phyloP scores from a whole-genome alignment of 1,140 invertebrate genomes.

The Mycetomoellerius zeteki region DNA sequence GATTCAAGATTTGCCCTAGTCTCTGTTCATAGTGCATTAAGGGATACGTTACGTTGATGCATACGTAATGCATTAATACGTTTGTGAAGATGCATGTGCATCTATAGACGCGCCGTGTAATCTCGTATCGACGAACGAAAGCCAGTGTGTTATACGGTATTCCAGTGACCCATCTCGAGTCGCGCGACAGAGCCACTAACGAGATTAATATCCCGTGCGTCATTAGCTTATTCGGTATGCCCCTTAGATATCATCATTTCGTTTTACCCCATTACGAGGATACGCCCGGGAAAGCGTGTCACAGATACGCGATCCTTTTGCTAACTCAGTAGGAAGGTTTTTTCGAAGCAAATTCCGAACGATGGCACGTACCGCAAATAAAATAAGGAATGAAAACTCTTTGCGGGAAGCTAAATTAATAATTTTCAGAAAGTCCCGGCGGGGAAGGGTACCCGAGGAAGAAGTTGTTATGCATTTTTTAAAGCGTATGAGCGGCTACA shows the following conservation, averaged over 20 bases:
- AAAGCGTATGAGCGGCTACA: slow-evolving; percentile 1
- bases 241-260: slow-evolving; percentile 13
- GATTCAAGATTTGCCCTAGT: not conserved
- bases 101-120: slow-evolving; percentile 28
- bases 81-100: slow-evolving; percentile 7
- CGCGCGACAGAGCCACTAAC: slow-evolving; percentile 32
- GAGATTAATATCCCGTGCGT: slow-evolving; percentile 38
- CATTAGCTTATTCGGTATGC: slow-evolving; percentile 43
- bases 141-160: slow-evolving; percentile 41
- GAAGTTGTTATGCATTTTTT: slow-evolving; percentile 37
- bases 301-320: slow-evolving; percentile 2
- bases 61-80: slow-evolving; percentile 31
- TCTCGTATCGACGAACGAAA: slow-evolving; percentile 54
- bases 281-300: slow-evolving; percentile 8
- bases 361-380: slow-evolving; percentile 36
- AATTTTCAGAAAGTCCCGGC: slow-evolving; percentile 14
- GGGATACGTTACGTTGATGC: slow-evolving; percentile 21
- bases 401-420: slow-evolving; percentile 16
- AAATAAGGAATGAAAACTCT: slow-evolving; percentile 29
- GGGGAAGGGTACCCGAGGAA: slow-evolving; percentile 9
- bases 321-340: not conserved
- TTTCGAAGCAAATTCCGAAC: not conserved
- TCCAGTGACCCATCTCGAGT: slow-evolving; percentile 48
- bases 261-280: not conserved
- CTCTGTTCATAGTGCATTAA: slow-evolving; percentile 52